Conservation (phyloP, 1,140 invertebrate genomes). For the Hetaerina americana region DNA sequence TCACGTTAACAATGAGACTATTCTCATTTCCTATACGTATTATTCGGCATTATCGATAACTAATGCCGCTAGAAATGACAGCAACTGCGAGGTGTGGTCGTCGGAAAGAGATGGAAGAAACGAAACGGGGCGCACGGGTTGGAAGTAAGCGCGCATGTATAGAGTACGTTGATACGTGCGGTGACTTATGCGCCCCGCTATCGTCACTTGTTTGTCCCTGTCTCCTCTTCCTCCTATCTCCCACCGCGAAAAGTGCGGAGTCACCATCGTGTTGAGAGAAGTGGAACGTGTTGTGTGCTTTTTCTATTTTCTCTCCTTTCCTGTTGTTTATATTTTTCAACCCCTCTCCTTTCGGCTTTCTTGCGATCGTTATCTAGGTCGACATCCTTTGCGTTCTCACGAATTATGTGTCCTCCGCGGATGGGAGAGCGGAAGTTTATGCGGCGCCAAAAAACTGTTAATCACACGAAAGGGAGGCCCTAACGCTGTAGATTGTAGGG, state of each 20-base stretch:
- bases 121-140: too few species aligned
- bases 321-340: neutral
- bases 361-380: neutral
- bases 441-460: neutral
- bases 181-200: neutral
- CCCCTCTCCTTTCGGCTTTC: neutral
- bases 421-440: neutral
- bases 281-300: neutral
- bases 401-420: neutral
- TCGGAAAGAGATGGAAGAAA: too few species aligned
- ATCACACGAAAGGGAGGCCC: neutral
- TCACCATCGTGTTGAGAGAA: neutral
- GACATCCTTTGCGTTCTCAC: neutral
- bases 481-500: too few species aligned
- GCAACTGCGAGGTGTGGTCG: too few species aligned
- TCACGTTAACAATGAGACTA: too few species aligned
- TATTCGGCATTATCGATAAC: too few species aligned
- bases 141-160: too few species aligned
- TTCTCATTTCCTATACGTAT: too few species aligned
- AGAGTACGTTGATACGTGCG: too few species aligned
- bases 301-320: neutral
- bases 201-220: neutral
- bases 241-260: neutral
- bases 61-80: too few species aligned
- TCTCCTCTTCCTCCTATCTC: neutral